phyloP scores from a whole-genome alignment of 2,113 vertebrate species.

The Gymnorhina tibicen region DNA sequence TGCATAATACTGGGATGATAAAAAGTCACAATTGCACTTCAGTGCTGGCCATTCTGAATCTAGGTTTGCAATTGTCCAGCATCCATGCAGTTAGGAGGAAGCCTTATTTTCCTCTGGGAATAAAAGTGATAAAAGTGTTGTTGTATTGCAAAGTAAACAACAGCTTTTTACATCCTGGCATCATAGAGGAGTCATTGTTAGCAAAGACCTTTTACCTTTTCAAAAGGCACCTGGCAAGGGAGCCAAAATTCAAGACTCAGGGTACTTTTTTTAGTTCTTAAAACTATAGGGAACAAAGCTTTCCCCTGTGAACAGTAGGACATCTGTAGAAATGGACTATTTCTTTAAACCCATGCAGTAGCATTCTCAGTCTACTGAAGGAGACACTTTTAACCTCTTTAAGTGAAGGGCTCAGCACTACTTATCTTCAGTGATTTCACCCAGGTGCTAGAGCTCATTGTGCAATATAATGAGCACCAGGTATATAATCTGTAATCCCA shows the following conservation, averaged over 20 bases:
- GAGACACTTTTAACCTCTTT: conserved; percentile 22
- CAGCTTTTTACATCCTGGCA: not conserved
- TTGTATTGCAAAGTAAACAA: not conserved
- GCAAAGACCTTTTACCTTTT: not conserved
- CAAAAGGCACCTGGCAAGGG: not conserved
- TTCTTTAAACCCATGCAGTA: not conserved
- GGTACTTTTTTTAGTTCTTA: not conserved
- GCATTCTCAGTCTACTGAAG: not conserved
- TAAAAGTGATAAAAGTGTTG: conserved; percentile 8
- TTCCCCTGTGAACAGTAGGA: not conserved
- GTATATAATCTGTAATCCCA: not conserved
- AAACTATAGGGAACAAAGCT: not conserved
- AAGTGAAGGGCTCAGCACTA: not conserved
- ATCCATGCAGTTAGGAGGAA: not conserved
- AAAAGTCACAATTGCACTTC: not conserved
- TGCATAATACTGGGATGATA: not conserved
- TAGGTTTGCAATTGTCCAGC: not conserved
- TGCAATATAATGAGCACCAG: not conserved
- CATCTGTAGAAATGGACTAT: not conserved
- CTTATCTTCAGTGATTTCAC: conserved; percentile 5
- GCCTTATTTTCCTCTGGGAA: not conserved
- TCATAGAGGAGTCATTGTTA: not conserved
- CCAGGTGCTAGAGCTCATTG: conserved; percentile 19
- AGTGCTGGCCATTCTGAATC: conserved; percentile 11
- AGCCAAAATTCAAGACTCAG: not conserved